Evolutionary conservation across 2,888 invertebrate species (phyloP), one percentile per base, ranked within the genome.

Genomic region (Serrognathus titanus): DNA sequence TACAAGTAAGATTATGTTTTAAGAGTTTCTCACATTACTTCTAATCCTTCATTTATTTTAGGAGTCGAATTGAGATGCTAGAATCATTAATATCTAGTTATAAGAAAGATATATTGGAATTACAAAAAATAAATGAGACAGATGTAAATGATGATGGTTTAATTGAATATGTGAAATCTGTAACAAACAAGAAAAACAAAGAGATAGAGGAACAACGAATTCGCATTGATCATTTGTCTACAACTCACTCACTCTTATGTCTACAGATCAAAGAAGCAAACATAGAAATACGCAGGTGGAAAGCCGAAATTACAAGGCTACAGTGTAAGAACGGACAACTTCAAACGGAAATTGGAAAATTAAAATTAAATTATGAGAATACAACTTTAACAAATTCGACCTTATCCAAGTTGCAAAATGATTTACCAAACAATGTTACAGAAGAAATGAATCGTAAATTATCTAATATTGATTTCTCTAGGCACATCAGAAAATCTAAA

Each of bases 251-350:
- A 13, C 39, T 64, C 20, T 37, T 65, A 24, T 50, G 61, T 1
- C 45, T 20, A 0, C 56, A 62, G 9, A 51, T 68, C 31, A 63
- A 55, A 24, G 55, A 66, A 9, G 62, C 63, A 1, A 65, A 66
- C 36, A 58, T 58, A 24, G 63, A 69, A 40, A 60, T 62, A 37
- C 53, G 64, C 16, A 59, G 59, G 36, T 64, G 65, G 62, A 50
- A 59, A 39, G 52, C 66, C 8, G 60, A 63, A 45, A 60, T 65
- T 4, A 55, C 57, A 10, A 58, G 51, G 48, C 45, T 48, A 56
- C 55, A 53, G 55, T 62, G 45, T 48, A 50, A 50, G 56, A 51
- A 60, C 38, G 58, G 7, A n/a, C 53, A 53, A 49, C 36, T 59
- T 11, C 48, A 50, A 20, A 38, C 49, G 1, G 48, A 51, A 20